Percentiles rank a stretch among this genome's conserved stretches.
Conservation (phyloP, 2,888 invertebrate species). For the Tigriopus californicus region DNA sequence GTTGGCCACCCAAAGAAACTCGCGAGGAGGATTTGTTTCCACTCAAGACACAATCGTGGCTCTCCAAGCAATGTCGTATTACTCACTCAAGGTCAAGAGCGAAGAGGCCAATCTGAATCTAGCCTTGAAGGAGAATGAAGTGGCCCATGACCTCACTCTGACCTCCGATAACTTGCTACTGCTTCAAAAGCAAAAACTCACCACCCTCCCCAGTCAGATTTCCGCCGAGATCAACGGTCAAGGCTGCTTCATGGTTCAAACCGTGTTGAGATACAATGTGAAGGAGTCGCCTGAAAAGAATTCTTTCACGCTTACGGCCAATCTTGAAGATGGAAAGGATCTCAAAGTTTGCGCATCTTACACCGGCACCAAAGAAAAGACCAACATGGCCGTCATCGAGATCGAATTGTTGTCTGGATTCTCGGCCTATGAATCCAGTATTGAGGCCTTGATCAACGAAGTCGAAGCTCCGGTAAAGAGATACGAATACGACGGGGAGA, state of each 20-base stretch:
- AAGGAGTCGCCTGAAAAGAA: conserved; percentile 31
- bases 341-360: conserved; percentile 11
- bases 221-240: not conserved
- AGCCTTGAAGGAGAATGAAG: not conserved
- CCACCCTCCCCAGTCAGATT: not conserved
- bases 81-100: not conserved
- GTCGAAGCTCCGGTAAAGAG: conserved; percentile 8
- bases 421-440: conserved; percentile 17
- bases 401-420: conserved; percentile 27
- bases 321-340: conserved; percentile 23
- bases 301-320: conserved; percentile 34
- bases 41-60: conserved; percentile 17
- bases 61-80: conserved; percentile 14
- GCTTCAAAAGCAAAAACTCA: not conserved
- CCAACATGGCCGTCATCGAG: conserved; percentile 35
- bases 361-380: conserved; percentile 28
- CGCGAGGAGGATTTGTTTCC: conserved; percentile 37
- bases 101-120: conserved; percentile 1
- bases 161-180: not conserved
- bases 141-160: not conserved
- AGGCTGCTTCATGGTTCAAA: conserved; percentile 25
- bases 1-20: conserved; percentile 46
- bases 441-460: conserved; percentile 1
- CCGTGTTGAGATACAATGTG: conserved; percentile 34
- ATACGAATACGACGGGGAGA: conserved; percentile 7